phyloP scores from a whole-genome alignment of 1,140 invertebrate species.

The Pomphorhynchus laevis region DNA sequence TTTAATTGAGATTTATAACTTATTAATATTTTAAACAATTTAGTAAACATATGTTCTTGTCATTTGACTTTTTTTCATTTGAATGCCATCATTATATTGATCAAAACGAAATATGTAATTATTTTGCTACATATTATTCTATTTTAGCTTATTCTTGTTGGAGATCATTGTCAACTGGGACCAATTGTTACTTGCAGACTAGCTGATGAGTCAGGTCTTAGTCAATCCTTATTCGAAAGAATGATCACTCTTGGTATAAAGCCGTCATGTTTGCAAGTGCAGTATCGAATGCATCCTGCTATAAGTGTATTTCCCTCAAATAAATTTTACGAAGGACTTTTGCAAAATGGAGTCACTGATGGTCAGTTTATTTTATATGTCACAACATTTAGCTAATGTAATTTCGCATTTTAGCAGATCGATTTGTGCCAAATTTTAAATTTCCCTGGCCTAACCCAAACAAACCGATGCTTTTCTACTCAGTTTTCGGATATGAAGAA shows the following conservation, averaged over 20 bases:
- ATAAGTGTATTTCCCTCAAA: slow-evolving; percentile 84
- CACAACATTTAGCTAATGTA: too few species aligned
- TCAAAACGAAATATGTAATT: too few species aligned
- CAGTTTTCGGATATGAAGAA: slow-evolving; percentile 79
- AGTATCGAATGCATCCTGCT: slow-evolving; percentile 85
- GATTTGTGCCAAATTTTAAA: slow-evolving; percentile 51
- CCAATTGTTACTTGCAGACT: slow-evolving; percentile 99
- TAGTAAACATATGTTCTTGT: too few species aligned
- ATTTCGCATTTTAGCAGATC: too few species aligned
- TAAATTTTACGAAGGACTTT: slow-evolving; percentile 89
- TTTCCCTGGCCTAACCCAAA: slow-evolving; percentile 86
- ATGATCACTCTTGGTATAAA: slow-evolving; percentile 72
- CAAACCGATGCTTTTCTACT: slow-evolving; percentile 93
- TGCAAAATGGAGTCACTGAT: too few species aligned
- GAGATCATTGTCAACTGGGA: slow-evolving; percentile 89
- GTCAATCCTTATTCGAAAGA: slow-evolving; percentile 79
- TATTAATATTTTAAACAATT: too few species aligned
- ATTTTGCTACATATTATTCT: too few species aligned
- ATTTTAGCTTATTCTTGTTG: slow-evolving; percentile 65
- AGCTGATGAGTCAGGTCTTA: slow-evolving; percentile 66
- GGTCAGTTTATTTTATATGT: too few species aligned
- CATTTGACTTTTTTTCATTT: too few species aligned
- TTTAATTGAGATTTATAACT: too few species aligned
- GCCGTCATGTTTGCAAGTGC: slow-evolving; percentile 48
- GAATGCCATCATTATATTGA: too few species aligned